Evolutionary conservation across 1,140 invertebrate genomes (phyloP), one percentile per base, ranked within the genome.

Genomic region (Cyclina sinensis): DNA sequence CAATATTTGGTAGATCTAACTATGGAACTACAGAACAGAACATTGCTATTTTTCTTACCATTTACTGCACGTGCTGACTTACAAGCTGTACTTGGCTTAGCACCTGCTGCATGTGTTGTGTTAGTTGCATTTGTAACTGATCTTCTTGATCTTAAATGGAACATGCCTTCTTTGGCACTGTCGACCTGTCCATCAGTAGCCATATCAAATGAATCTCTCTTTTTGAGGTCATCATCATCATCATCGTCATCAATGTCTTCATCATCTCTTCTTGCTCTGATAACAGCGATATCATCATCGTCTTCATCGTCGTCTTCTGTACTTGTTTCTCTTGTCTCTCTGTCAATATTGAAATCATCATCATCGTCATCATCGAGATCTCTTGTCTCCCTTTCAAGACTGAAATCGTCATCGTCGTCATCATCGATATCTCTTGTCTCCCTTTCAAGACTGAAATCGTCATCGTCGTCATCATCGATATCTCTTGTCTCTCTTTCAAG

Each of bases 241-340:
- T 78, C 74, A 51, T 78, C 37, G n/a, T 78, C 74, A 78, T 24
- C 18, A 32, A 21, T 39, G 39, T 74, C 2, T n/a, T n/a, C 18
- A 18, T 18, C 3, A n/a, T n/a, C n/a, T 27, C 59, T 14, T 68
- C 12, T 37, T n/a, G 3, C 16, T 39, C 37, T 39, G 24, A 24
- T 68, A 18, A 68, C 30, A 18, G 30, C 30, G 18, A 68, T 68
- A 18, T n/a, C n/a, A n/a, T n/a, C n/a, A n/a, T n/a, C n/a, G n/a
- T n/a, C n/a, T 30, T 76, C 73, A 76, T 46, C 37, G 16, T 76
- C 73, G 16, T 7, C 35, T 12, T 46, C 73, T 39, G 14, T 39
- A 76, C 46, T 39, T 39, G 21, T 43, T 18, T 76, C 30, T 39
- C 46, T 39, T 39, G 12, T 9, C 21, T 35, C 70, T 30, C 3